A percentile compares a stretch with the other conserved stretches of the same genome.
These are phyloP conservation scores for Peromyscus leucopus DNA, from an alignment of 2,113 vertebrate genomes.

Conservation along the genomic window DNA sequence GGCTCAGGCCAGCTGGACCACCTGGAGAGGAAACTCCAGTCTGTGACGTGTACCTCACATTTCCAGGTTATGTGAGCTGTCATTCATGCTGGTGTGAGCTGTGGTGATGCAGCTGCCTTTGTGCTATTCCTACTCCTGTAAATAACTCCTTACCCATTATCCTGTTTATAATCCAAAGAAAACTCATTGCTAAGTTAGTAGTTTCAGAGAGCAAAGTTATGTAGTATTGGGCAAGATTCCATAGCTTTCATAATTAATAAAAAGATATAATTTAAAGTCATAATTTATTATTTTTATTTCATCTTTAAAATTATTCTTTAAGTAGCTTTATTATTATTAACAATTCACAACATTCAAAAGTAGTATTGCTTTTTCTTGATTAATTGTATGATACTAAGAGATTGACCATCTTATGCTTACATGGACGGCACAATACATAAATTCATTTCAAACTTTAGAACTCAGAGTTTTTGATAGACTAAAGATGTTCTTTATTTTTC, in stretches of 20 bases:
- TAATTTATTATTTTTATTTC: background rate
- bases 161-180: background rate
- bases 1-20: background rate
- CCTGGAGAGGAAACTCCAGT: background rate
- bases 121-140: background rate
- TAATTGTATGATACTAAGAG: background rate
- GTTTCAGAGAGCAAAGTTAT: background rate
- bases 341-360: background rate
- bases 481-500: background rate
- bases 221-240: background rate
- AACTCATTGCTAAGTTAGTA: background rate
- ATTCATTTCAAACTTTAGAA: conserved; percentile 16
- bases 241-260: background rate
- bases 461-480: background rate
- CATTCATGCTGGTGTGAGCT: background rate
- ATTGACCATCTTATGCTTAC: background rate
- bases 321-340: background rate
- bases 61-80: background rate
- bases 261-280: background rate
- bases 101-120: background rate
- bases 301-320: background rate
- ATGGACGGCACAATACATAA: background rate
- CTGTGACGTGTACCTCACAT: rapidly evolving
- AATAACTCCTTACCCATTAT: background rate
- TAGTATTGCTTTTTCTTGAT: background rate